phyloP scores from a whole-genome alignment of 2,797 vertebrate species.

The Buceros bicornis region DNA sequence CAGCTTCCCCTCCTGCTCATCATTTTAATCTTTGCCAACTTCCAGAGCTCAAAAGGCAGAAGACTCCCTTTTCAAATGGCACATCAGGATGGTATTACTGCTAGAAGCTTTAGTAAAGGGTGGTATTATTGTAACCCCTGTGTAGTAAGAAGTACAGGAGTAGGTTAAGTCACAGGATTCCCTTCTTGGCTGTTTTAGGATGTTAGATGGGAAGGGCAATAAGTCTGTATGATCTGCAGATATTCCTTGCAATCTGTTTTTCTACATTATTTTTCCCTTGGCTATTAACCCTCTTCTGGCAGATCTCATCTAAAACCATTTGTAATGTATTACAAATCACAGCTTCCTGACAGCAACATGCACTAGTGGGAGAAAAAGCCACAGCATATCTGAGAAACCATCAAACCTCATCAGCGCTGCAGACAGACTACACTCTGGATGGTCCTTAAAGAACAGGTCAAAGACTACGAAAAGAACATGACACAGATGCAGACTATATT shows the following conservation, averaged over 20 bases:
- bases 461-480: background rate
- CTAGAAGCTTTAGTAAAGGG: background rate
- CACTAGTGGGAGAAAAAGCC: background rate
- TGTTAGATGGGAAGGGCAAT: background rate
- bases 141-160: background rate
- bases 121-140: background rate
- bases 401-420: background rate
- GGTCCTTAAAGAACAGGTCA: background rate
- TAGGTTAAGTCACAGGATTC: background rate
- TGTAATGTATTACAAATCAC: background rate
- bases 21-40: constrained; percentile 21
- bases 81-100: background rate
- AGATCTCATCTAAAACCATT: background rate
- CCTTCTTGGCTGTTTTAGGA: background rate
- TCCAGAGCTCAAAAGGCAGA: constrained; percentile 11
- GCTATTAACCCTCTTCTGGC: constrained; percentile 23
- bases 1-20: background rate
- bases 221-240: background rate
- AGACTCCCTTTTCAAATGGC: background rate
- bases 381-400: background rate
- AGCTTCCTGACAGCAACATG: background rate
- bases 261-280: background rate
- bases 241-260: background rate
- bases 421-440: background rate
- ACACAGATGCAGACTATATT: background rate